These are phyloP conservation scores for Karalla daura DNA, from an alignment of 2,797 vertebrate genomes.

Conservation along the genomic window DNA sequence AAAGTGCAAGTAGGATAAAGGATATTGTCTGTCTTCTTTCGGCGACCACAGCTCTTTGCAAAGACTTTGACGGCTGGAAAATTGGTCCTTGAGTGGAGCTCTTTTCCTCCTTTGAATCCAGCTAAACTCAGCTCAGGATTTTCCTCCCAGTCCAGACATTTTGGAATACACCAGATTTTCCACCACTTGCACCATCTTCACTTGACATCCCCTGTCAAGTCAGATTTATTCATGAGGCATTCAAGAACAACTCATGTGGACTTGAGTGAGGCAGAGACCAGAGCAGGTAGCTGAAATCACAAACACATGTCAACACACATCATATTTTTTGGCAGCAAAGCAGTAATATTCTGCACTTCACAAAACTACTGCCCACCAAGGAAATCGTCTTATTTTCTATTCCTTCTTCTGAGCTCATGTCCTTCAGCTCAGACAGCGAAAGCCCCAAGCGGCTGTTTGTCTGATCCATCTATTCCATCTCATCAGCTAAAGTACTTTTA, in stretches of 20 bases:
- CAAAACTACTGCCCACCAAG: not conserved
- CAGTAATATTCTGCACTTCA: slow-evolving; percentile 6
- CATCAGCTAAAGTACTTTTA: slow-evolving; percentile 60
- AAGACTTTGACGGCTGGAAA: not conserved
- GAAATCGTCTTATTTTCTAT: not conserved
- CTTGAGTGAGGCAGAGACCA: too few relatives aligned
- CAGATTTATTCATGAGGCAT: too few relatives aligned
- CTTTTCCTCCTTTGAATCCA: not conserved
- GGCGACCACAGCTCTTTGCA: not conserved
- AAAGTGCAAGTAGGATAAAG: slow-evolving; percentile 28
- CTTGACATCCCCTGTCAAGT: not conserved
- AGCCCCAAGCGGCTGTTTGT: slow-evolving; percentile 36
- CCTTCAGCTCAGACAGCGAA: not conserved
- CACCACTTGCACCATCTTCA: not conserved
- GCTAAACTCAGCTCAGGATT: not conserved
- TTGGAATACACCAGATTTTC: not conserved
- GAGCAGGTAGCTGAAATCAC: too few relatives aligned
- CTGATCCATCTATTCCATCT: slow-evolving; percentile 50
- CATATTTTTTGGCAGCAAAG: slow-evolving; percentile 3
- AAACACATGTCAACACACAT: too few relatives aligned
- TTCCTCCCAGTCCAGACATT: not conserved
- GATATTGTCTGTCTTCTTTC: not conserved
- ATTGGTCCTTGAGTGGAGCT: not conserved
- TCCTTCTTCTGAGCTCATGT: slow-evolving; percentile 1
- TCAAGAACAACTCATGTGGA: too few relatives aligned